phyloP scores from a whole-genome alignment of 2,113 vertebrate genomes.

The Chaetodon trifascialis region DNA sequence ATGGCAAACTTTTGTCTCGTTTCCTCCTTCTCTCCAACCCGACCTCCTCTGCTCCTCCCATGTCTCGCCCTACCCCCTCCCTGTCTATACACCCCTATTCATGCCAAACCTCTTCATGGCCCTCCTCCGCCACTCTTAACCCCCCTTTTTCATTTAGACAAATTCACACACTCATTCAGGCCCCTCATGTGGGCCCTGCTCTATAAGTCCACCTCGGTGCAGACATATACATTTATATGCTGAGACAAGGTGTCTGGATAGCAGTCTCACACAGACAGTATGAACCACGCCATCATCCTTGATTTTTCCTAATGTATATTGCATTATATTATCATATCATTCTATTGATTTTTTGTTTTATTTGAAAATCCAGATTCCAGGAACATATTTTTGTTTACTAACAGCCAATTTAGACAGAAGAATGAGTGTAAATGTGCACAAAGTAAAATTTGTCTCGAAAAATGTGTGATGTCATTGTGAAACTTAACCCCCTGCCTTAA shows the following conservation, averaged over 20 bases:
- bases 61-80: slow-evolving; percentile 74
- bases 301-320: neutral
- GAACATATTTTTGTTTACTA: no score
- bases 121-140: slow-evolving; percentile 54
- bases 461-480: no score
- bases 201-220: slow-evolving; percentile 50
- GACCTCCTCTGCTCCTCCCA: slow-evolving; percentile 68
- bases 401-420: neutral
- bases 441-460: no score
- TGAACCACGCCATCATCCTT: slow-evolving; percentile 1
- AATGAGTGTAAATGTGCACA: neutral
- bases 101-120: slow-evolving; percentile 64
- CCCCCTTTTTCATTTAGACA: slow-evolving; percentile 68
- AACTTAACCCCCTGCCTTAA: neutral
- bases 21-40: slow-evolving; percentile 75
- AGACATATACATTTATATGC: slow-evolving; percentile 64
- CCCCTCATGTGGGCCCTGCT: slow-evolving; percentile 27
- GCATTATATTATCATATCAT: no score
- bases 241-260: slow-evolving; percentile 55
- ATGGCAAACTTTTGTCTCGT: slow-evolving; percentile 82
- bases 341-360: neutral
- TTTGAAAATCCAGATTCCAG: neutral
- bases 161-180: slow-evolving; percentile 72
- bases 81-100: slow-evolving; percentile 72
- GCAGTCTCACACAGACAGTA: neutral